Percentiles rank a stretch among this genome's conserved stretches.
These are phyloP conservation scores for Epinotia demarniana DNA, from an alignment of 2,888 invertebrate genomes.

Conservation along the genomic window DNA sequence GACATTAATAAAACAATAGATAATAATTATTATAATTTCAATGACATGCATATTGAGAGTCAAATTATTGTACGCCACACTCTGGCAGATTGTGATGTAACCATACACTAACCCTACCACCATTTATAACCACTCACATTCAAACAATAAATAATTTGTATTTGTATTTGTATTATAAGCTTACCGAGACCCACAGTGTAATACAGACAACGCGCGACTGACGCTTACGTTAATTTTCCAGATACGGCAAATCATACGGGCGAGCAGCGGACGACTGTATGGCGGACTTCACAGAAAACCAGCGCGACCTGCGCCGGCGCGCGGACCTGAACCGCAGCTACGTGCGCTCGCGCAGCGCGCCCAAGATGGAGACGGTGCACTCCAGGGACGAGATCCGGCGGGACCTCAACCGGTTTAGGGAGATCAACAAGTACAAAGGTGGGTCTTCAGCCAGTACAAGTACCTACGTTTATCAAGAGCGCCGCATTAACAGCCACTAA, in stretches of 20 bases:
- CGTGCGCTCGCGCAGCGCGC: constrained; percentile 81
- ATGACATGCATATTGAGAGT: no score
- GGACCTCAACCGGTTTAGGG: constrained; percentile 79
- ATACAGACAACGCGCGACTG: not conserved
- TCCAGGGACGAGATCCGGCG: constrained; percentile 82
- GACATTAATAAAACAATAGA: no score
- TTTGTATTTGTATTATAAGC: no score
- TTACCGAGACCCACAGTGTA: no score
- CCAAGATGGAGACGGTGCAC: constrained; percentile 84
- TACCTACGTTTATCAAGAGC: no score
- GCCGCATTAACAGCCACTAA: no score
- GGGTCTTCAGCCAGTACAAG: constrained; percentile 31
- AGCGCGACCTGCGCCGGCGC: constrained; percentile 71
- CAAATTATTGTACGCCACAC: no score
- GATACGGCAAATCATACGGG: constrained; percentile 85
- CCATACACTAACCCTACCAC: no score
- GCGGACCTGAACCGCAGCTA: constrained; percentile 76
- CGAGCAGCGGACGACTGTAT: constrained; percentile 85
- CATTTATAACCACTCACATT: no score
- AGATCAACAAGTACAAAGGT: constrained; percentile 84
- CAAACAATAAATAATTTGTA: no score
- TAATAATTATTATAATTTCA: no score
- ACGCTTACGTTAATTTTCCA: constrained; percentile 49
- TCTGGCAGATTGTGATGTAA: no score
- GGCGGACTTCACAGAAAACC: constrained; percentile 82